Evolutionary conservation across 2,888 invertebrate species (phyloP).

Genomic region (Spilarctia lutea): DNA sequence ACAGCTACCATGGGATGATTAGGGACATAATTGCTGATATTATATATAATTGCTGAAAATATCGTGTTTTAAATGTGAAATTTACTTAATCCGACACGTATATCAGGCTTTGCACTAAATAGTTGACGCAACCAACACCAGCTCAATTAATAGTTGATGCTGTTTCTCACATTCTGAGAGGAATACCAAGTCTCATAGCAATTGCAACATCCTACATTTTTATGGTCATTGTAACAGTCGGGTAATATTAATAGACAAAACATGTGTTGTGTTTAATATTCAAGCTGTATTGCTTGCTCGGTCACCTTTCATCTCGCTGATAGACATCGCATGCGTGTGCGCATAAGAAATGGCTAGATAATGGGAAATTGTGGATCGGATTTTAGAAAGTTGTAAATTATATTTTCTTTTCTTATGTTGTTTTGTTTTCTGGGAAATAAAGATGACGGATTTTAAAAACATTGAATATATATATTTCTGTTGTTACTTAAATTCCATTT

Average conservation of each 20-base stretch:
- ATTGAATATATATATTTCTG: neutral
- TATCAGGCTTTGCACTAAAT: neutral
- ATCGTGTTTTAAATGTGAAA: neutral
- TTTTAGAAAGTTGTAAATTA: constrained; percentile 28
- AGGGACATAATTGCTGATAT: too few species aligned
- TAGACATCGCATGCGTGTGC: constrained; percentile 54
- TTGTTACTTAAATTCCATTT: too few species aligned
- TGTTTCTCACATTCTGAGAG: constrained; percentile 9
- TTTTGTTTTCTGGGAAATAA: constrained; percentile 1
- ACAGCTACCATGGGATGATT: too few species aligned
- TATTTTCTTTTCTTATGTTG: neutral
- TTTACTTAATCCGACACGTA: neutral
- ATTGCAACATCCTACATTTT: constrained; percentile 39
- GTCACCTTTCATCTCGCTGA: constrained; percentile 61
- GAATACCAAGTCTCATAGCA: constrained; percentile 21
- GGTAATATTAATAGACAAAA: constrained; percentile 46
- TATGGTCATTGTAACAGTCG: constrained; percentile 44
- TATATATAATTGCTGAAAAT: too few species aligned
- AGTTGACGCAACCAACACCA: neutral
- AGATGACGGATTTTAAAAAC: neutral
- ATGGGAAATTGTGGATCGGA: constrained; percentile 44
- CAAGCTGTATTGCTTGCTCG: constrained; percentile 40
- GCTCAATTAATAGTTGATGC: constrained; percentile 8
- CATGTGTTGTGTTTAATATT: constrained; percentile 49
- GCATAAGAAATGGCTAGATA: constrained; percentile 55